phyloP scores from a whole-genome alignment of 2,113 vertebrate genomes.

The Anser brachyrhynchus region DNA sequence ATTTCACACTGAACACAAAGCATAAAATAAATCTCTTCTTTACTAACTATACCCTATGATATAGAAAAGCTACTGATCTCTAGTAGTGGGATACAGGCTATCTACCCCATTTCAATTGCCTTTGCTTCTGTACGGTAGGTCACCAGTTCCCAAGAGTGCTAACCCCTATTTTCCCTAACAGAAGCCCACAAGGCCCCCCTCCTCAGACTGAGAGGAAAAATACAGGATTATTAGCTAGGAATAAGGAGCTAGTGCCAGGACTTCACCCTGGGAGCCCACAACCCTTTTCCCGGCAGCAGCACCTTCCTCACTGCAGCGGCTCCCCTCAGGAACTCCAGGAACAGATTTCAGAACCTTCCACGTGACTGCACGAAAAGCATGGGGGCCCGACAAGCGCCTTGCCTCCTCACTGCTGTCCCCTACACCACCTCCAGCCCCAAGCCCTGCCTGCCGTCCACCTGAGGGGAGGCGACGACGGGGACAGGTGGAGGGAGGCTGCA shows the following conservation, averaged over 20 bases:
- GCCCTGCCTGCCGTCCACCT: not conserved
- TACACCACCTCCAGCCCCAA: not conserved
- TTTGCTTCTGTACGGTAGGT: fast-evolving
- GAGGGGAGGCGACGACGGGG: too few relatives aligned
- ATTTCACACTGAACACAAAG: not conserved
- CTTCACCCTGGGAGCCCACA: fast-evolving
- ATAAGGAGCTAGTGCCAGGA: fast-evolving
- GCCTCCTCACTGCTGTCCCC: too few relatives aligned
- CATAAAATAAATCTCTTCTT: fast-evolving
- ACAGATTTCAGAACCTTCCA: not conserved
- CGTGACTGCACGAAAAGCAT: too few relatives aligned
- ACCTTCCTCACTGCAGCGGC: too few relatives aligned
- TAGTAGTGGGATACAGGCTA: fast-evolving
- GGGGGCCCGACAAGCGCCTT: too few relatives aligned
- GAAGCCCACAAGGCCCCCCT: fast-evolving
- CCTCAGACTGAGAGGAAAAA: fast-evolving
- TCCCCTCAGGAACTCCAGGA: fast-evolving
- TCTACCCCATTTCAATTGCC: fast-evolving
- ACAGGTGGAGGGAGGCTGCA: too few relatives aligned
- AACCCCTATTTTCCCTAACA: fast-evolving
- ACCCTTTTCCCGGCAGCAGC: too few relatives aligned
- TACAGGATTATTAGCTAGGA: fast-evolving
- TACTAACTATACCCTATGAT: fast-evolving
- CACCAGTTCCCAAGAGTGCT: fast-evolving
- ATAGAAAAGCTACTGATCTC: fast-evolving